These are phyloP conservation scores for Crypturellus undulatus DNA, from an alignment of 2,113 vertebrate species.

Conservation along the genomic window DNA sequence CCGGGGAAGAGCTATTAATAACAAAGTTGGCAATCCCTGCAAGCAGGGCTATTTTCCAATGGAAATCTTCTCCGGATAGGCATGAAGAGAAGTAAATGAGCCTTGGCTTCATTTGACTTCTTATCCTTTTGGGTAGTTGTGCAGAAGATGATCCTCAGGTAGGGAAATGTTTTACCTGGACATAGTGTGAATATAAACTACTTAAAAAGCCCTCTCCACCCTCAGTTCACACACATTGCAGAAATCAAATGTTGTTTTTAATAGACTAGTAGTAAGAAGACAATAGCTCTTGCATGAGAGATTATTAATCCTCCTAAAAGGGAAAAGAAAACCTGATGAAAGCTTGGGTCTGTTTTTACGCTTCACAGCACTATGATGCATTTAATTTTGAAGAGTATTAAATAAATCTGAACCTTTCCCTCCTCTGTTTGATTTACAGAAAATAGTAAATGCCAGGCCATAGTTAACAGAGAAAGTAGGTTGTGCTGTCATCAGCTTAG, in stretches of 20 bases:
- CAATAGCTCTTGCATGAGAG: not conserved
- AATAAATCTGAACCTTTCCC: not conserved
- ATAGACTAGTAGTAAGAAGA: not conserved
- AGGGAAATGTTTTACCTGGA: not conserved
- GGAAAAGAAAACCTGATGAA: not conserved
- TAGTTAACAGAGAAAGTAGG: not conserved
- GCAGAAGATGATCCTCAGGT: not conserved
- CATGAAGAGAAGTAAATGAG: not conserved
- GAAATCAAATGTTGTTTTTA: not conserved
- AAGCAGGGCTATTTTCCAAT: not conserved
- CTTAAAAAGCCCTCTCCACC: not conserved
- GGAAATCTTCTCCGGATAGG: not conserved
- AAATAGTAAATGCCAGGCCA: not conserved
- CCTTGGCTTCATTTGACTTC: not conserved
- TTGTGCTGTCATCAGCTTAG: not conserved
- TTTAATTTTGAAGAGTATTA: slow-evolving; percentile 14
- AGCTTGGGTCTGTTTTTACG: not conserved
- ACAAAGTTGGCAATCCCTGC: not conserved
- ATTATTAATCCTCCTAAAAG: slow-evolving; percentile 8
- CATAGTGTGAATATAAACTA: not conserved
- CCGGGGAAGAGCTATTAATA: not conserved
- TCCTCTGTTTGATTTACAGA: not conserved
- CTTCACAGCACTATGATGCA: not conserved
- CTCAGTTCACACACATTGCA: not conserved
- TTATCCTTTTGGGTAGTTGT: not conserved